Base-by-base conservation (phyloP, 2,113 vertebrate genomes). In the Mustela nigripes region DNA sequence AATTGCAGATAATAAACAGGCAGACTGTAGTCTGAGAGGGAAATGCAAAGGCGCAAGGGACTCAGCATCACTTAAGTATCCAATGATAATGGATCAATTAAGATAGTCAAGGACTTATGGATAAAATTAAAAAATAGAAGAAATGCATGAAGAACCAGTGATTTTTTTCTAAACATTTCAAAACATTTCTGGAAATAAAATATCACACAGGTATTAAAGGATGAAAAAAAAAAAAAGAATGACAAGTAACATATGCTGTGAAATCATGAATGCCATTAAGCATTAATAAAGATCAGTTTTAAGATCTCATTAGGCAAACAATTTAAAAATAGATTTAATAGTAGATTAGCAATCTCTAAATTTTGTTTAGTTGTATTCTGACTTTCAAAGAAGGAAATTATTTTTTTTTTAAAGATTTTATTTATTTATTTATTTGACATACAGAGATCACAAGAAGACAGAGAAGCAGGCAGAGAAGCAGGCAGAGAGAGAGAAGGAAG, bases 111-210 rank as follows among this genome's bases (percentile, higher is more conserved):
- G 39, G 18, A 19, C 42, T 71, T 50, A 90, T 21, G 11, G 69
- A 45, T 71, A 94, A 86, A 62, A n/a, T 26, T 62, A 45, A 90
- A 86, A 97, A 86, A 81, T 82, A 81, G 56, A 89, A 85, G n/a
- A 96, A 97, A 89, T 92, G 16, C 12, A 76, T 93, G 79, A 83
- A 60, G n/a, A 90, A 91, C 36, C 22, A 36, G 36, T 26, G 36
- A 88, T 91, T 94, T 79, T 60, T 58, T 62, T 96, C 73, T 45
- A 73, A 94, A 62, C 21, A 91, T 36, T 9, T 71, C 31, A 83
- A 87, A 93, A 90, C 3, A 82, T 76, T 74, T 89, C 53, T 62
- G 42, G n/a, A 9, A 45, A 95, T 45, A 91, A 95, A 79, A 39
- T 28, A 83, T 19, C 42, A 91, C 62, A 63, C 28, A 39, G 48